These are phyloP conservation scores for Sitta carolinensis DNA, from an alignment of 2,797 vertebrate species.

Conservation along the genomic window DNA sequence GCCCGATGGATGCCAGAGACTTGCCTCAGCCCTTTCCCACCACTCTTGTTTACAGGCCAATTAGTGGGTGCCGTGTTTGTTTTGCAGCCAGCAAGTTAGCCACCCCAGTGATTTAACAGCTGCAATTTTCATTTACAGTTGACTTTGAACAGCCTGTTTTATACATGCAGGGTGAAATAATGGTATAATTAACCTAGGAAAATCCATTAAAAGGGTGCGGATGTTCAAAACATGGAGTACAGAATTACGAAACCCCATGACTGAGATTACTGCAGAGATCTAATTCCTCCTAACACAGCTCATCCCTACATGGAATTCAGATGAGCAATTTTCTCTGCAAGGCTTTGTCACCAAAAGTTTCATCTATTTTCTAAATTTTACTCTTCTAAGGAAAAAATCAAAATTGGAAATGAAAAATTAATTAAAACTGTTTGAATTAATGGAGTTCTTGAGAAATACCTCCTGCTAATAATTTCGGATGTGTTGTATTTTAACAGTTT, in stretches of 20 bases:
- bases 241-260: slow-evolving; percentile 34
- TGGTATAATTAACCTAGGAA: slow-evolving; percentile 64
- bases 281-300: not conserved
- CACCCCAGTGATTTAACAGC: slow-evolving; percentile 41
- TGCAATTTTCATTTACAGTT: slow-evolving; percentile 62
- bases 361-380: not conserved
- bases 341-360: not conserved
- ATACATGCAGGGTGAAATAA: slow-evolving; percentile 37
- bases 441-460: not conserved
- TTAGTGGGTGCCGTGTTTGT: slow-evolving; percentile 53
- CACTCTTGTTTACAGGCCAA: slow-evolving; percentile 55
- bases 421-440: not conserved
- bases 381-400: not conserved
- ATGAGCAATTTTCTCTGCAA: not conserved
- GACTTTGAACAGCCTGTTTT: slow-evolving; percentile 56
- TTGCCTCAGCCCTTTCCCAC: not conserved
- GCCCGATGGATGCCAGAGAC: not conserved
- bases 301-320: not conserved
- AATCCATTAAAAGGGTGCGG: slow-evolving; percentile 58
- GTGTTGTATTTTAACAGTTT: not conserved
- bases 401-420: not conserved
- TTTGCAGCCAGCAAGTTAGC: slow-evolving; percentile 32
- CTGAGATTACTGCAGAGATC: slow-evolving; percentile 3
- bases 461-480: not conserved
- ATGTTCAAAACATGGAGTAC: slow-evolving; percentile 34